These are phyloP conservation scores for Aulostomus chinensis DNA, from an alignment of 2,797 vertebrate genomes.

Conservation along the genomic window DNA sequence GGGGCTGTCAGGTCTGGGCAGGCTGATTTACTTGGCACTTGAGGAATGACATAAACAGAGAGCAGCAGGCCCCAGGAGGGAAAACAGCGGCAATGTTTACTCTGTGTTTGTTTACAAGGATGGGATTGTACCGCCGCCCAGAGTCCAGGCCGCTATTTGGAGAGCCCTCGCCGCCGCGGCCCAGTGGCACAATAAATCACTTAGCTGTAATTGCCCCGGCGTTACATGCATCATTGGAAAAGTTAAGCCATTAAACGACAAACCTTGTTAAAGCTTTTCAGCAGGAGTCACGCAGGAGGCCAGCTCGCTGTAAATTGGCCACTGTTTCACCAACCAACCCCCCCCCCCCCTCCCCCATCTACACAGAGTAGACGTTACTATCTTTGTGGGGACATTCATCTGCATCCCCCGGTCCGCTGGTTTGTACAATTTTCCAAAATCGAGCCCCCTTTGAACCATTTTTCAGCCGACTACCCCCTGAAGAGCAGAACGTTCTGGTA, in stretches of 20 bases:
- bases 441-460: too few species aligned
- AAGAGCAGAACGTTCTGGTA: too few species aligned
- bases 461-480: too few species aligned
- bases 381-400: too few species aligned
- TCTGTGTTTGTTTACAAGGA: constrained; percentile 78
- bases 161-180: constrained; percentile 37
- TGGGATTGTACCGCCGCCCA: constrained; percentile 59
- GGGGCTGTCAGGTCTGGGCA: constrained; percentile 60
- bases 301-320: constrained; percentile 5
- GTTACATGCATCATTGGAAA: constrained; percentile 79
- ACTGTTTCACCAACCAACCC: constrained; percentile 9
- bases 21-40: constrained; percentile 84
- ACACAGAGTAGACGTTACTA: too few species aligned
- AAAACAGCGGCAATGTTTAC: constrained; percentile 67
- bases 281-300: constrained; percentile 34
- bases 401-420: too few species aligned
- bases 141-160: constrained; percentile 24
- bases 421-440: too few species aligned
- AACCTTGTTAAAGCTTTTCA: constrained; percentile 68
- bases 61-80: constrained; percentile 59
- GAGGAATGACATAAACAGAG: constrained; percentile 78
- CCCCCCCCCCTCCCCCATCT: neutral
- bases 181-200: constrained; percentile 76
- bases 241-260: constrained; percentile 80
- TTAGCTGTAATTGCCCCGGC: constrained; percentile 69